phyloP scores from a whole-genome alignment of 2,888 invertebrate species.

The Lycophotia porphyrea region DNA sequence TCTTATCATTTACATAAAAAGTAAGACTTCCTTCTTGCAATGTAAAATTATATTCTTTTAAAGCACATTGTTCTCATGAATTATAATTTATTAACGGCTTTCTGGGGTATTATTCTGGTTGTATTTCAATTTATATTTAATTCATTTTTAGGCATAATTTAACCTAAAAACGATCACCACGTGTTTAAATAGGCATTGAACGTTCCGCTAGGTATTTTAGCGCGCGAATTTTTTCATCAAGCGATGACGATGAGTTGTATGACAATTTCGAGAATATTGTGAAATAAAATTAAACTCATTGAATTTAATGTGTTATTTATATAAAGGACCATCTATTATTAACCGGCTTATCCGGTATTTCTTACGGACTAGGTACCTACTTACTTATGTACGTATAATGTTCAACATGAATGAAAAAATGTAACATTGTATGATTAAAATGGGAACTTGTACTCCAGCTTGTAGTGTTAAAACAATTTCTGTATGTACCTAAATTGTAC shows the following conservation, averaged over 20 bases:
- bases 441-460: neutral
- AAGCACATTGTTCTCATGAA: constrained; percentile 28
- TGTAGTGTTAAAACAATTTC: neutral
- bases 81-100: constrained; percentile 23
- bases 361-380: neutral
- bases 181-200: constrained; percentile 24
- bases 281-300: neutral
- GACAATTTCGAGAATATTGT: constrained; percentile 34
- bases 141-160: constrained; percentile 23
- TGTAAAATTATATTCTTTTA: neutral
- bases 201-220: neutral
- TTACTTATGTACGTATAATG: neutral
- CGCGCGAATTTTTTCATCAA: constrained; percentile 34
- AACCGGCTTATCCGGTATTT: neutral
- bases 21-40: constrained; percentile 24
- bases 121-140: neutral
- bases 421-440: neutral
- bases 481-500: neutral
- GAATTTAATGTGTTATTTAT: neutral
- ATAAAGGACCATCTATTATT: neutral
- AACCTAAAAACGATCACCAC: constrained; percentile 53
- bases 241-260: constrained; percentile 2
- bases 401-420: neutral
- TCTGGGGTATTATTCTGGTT: neutral
- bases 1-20: constrained; percentile 19